Base-by-base conservation (phyloP, 2,113 vertebrate species). In the Larimichthys crocea region DNA sequence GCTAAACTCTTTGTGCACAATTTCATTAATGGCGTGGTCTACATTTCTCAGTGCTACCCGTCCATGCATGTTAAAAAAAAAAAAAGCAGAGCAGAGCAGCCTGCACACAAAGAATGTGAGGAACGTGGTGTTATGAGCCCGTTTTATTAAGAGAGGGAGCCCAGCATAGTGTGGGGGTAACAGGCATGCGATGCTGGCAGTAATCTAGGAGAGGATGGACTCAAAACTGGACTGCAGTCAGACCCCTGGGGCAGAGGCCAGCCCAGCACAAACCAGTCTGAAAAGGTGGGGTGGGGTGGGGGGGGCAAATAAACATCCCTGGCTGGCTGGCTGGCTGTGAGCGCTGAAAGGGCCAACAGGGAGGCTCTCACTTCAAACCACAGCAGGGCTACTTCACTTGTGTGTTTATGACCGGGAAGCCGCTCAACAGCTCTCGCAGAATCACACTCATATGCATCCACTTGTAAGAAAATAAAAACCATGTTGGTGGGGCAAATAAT, bases 91-190 rank as follows among this genome's bases (percentile, higher is more conserved):
- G 4, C 11, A 74, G 22, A 70, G 26, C 29, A 44, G 84, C 29
- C 55, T 76, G 69, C 84, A 79, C 87, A 88, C 78, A 50, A 94
- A 92, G 92, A 94, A 94, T 92, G 84, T 59, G 31, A 85, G 84
- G 92, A 92, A 94, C 82, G 88, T 92, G 88, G 85, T 52, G 24
- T 88, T 73, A 84, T 89, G 86, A 89, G 86, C 59, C 83, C 19
- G 63, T 91, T 91, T 91, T 90, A 92, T 90, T 90, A 89, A 86
- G 86, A 82, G 83, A 49, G 80, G 64, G 73, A 86, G 80, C 63
- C 74, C 50, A 19, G 80, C 83, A 57, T 66, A 82, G 59, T 75
- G 66, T 76, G 82, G 42, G 61, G 75, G 57, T 55, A 75, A 78
- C 68, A 82, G 70, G 65, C 85, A 74, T 84, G 77, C 86, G 75